A percentile compares a stretch with the other conserved stretches of the same genome.
These are phyloP conservation scores for Xiphorhynchus erythropygius DNA, from an alignment of 2,797 vertebrate species.

Conservation along the genomic window DNA sequence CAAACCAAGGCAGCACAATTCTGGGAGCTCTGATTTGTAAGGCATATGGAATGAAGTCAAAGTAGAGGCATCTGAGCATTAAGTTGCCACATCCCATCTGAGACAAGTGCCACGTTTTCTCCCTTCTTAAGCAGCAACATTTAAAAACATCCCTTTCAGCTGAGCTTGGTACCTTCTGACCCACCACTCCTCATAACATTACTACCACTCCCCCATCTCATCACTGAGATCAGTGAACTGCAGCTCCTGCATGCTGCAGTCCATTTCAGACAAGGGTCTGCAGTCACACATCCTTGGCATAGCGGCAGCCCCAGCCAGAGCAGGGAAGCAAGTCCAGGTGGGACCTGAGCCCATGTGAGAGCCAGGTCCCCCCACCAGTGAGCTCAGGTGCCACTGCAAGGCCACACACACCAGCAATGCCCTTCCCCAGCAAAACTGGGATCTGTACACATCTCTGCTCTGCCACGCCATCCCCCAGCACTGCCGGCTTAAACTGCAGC, in stretches of 20 bases:
- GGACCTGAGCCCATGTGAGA: neutral
- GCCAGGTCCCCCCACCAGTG: rapidly evolving
- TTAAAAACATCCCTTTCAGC: neutral
- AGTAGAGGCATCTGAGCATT: neutral
- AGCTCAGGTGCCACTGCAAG: neutral
- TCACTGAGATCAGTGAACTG: rapidly evolving
- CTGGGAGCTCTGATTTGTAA: neutral
- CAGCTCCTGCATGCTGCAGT: neutral
- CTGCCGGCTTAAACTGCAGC: neutral
- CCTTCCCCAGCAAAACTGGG: neutral
- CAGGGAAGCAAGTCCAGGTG: neutral
- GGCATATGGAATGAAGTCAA: neutral
- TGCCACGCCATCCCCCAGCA: neutral
- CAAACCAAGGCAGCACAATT: neutral
- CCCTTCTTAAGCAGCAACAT: neutral
- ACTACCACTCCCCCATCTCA: too few relatives aligned
- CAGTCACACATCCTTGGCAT: neutral
- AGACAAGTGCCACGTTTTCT: neutral
- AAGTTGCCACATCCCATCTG: neutral
- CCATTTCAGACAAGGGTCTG: neutral
- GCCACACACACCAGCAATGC: neutral
- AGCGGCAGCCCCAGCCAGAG: rapidly evolving
- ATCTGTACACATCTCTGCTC: neutral
- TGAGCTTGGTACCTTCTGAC: neutral
- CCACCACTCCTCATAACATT: rapidly evolving